A percentile compares a stretch with the other conserved stretches of the same genome.
These are phyloP conservation scores for Hippopotamus amphibius DNA, from an alignment of 2,113 vertebrate genomes.

Conservation along the genomic window DNA sequence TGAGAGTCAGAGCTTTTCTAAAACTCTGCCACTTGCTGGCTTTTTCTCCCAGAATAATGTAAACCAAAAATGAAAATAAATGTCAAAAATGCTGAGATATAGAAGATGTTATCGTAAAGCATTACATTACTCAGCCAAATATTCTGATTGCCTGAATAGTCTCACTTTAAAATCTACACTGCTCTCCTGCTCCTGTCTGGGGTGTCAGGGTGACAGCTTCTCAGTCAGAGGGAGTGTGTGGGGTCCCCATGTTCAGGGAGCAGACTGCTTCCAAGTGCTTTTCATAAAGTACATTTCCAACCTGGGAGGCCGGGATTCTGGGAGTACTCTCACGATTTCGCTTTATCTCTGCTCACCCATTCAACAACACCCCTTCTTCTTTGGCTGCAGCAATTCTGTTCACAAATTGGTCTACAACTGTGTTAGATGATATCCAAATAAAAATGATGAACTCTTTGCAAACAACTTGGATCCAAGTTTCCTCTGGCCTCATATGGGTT, in stretches of 20 bases:
- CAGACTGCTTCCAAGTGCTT: not conserved
- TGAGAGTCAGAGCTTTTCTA: conserved; percentile 47
- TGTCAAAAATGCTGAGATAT: conserved; percentile 3
- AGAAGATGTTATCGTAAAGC: not conserved
- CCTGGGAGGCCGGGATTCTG: not conserved
- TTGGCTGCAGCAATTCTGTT: not conserved
- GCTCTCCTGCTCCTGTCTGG: not conserved
- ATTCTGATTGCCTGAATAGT: not conserved
- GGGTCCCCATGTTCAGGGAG: not conserved
- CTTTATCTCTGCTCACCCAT: not conserved
- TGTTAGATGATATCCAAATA: not conserved
- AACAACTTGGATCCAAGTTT: not conserved
- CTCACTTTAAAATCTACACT: conserved; percentile 9
- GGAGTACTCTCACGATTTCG: not conserved
- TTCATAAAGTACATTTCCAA: not conserved
- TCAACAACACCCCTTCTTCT: not conserved
- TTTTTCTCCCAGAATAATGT: not conserved
- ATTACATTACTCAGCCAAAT: not conserved
- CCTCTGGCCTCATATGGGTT: not conserved
- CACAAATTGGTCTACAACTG: not conserved
- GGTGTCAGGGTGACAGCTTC: not conserved
- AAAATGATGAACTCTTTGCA: conserved; percentile 11
- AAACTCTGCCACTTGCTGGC: not conserved
- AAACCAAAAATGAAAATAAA: conserved; percentile 41
- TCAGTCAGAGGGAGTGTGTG: not conserved